Conservation (phyloP, 1,140 invertebrate species). For the Telenomus remus region DNA sequence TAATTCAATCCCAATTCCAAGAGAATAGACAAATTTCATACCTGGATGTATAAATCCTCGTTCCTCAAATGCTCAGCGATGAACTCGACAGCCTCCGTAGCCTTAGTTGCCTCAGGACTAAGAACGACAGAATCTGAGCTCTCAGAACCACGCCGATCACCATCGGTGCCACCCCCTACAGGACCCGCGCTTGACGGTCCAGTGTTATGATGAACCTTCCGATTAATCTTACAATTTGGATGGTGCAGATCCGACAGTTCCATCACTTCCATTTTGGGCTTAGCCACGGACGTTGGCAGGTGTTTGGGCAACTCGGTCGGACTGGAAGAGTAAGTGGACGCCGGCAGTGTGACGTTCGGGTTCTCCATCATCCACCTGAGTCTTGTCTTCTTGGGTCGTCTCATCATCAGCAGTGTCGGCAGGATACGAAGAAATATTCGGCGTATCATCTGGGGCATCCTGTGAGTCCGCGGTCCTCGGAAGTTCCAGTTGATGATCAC, state of each 20-base stretch:
- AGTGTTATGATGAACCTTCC: constrained; percentile 80
- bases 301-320: constrained; percentile 88
- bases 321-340: constrained; percentile 84
- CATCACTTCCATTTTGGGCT: constrained; percentile 92
- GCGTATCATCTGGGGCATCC: constrained; percentile 96
- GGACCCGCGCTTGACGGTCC: constrained; percentile 78
- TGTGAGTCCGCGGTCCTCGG: constrained; percentile 90
- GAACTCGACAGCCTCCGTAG: constrained; percentile 97
- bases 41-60: constrained; percentile 98
- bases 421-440: constrained; percentile 93
- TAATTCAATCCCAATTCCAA: no score
- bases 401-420: constrained; percentile 91
- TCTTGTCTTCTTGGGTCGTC: constrained; percentile 92
- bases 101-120: constrained; percentile 94
- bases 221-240: constrained; percentile 96
- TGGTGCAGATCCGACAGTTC: constrained; percentile 96
- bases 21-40: no score
- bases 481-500: constrained; percentile 99
- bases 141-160: constrained; percentile 87
- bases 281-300: constrained; percentile 76
- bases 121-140: constrained; percentile 92
- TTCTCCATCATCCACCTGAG: constrained; percentile 98
- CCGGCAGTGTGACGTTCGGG: constrained; percentile 89
- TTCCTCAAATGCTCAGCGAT: constrained; percentile 98
- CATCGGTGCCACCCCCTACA: constrained; percentile 75